These are phyloP conservation scores for Bombycilla garrulus DNA, from an alignment of 2,113 vertebrate species.

Conservation along the genomic window DNA sequence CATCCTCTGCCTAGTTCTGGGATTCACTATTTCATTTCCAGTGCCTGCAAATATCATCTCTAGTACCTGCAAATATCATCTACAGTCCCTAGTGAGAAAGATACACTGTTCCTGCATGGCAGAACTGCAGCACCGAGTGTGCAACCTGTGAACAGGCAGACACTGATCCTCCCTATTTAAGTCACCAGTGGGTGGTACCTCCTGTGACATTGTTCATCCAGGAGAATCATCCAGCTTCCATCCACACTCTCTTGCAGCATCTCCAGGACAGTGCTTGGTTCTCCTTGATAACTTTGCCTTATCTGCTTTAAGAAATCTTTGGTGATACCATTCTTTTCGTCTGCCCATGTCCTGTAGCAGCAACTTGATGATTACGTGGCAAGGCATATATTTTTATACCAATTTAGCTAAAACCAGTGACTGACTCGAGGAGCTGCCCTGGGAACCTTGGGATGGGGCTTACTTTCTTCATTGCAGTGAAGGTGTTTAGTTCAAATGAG, in stretches of 20 bases:
- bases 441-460: background rate
- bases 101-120: background rate
- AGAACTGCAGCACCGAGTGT: background rate
- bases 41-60: background rate
- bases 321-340: background rate
- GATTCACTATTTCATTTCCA: background rate
- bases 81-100: background rate
- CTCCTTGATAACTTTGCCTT: background rate
- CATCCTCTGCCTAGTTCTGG: background rate
- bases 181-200: background rate
- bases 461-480: background rate
- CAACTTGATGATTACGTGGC: background rate
- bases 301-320: background rate
- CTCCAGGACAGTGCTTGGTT: background rate
- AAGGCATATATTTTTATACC: background rate
- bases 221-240: background rate
- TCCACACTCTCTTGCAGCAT: background rate
- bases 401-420: background rate
- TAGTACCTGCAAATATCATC: background rate
- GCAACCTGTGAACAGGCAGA: background rate
- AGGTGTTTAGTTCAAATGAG: background rate
- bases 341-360: background rate
- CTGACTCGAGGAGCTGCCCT: background rate
- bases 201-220: background rate
- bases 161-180: background rate